Evolutionary conservation across 2,797 vertebrate species (phyloP).

Genomic region (Phrynocephalus forsythii): DNA sequence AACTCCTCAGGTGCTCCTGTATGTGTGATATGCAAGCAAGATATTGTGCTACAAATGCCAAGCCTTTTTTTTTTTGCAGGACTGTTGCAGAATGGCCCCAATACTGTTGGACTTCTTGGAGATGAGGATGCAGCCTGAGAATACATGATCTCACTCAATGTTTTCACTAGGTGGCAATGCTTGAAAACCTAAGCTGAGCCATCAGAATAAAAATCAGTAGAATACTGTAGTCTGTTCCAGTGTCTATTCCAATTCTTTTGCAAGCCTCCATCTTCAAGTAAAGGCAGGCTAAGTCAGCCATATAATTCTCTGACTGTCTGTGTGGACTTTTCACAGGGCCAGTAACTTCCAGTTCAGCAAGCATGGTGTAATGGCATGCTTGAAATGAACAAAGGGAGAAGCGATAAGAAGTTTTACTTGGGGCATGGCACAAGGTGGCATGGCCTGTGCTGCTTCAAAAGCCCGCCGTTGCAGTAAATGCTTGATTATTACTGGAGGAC

Average conservation of each 20-base stretch:
- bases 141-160: neutral
- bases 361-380: constrained; percentile 18
- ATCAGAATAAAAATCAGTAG: neutral
- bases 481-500: constrained; percentile 9
- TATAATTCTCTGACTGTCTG: constrained; percentile 23
- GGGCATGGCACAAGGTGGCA: neutral
- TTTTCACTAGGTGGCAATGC: constrained; percentile 47
- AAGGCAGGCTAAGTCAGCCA: constrained; percentile 2
- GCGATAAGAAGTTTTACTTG: constrained; percentile 23
- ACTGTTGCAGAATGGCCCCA: neutral
- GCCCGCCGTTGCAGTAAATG: no score
- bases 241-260: neutral
- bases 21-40: neutral
- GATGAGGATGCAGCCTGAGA: neutral
- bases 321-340: neutral
- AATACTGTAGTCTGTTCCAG: neutral
- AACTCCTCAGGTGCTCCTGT: neutral
- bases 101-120: neutral
- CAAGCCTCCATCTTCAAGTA: constrained; percentile 14
- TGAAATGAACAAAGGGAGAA: neutral
- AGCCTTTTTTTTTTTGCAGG: neutral
- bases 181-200: constrained; percentile 45
- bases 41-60: neutral
- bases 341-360: constrained; percentile 37
- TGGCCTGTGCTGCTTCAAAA: neutral